A percentile compares a stretch with the other conserved stretches of the same genome.
Evolutionary conservation across 2,113 vertebrate genomes (phyloP).

Genomic region (Trogon surrucura): DNA sequence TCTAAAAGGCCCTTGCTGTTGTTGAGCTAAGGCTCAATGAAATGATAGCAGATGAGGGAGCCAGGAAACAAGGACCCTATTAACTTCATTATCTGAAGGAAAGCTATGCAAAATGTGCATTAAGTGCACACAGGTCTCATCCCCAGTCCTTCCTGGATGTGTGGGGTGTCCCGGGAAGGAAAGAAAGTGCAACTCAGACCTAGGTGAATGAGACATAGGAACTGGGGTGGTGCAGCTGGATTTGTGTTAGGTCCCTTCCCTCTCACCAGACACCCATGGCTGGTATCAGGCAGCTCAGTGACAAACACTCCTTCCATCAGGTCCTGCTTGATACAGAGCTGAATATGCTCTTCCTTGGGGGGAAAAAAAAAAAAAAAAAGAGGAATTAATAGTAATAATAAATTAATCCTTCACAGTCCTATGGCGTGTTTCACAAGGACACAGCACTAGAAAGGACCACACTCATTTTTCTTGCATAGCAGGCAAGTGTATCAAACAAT

Average conservation of each 20-base stretch:
- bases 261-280: background rate
- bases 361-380: background rate
- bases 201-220: background rate
- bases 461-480: background rate
- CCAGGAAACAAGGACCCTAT: background rate
- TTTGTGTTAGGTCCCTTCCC: background rate
- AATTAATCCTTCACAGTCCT: background rate
- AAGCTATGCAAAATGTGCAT: background rate
- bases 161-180: background rate
- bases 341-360: background rate
- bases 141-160: background rate
- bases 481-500: background rate
- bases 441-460: background rate
- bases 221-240: background rate
- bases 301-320: background rate
- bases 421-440: background rate
- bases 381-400: background rate
- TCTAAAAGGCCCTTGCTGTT: background rate
- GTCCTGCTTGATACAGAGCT: background rate
- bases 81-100: background rate
- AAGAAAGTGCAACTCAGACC: background rate
- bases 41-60: background rate
- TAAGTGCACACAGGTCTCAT: background rate
- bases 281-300: background rate
- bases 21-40: background rate